Evolutionary conservation across 2,797 vertebrate species (phyloP), one percentile per base, ranked within the genome.

Genomic region (Agapornis canus): DNA sequence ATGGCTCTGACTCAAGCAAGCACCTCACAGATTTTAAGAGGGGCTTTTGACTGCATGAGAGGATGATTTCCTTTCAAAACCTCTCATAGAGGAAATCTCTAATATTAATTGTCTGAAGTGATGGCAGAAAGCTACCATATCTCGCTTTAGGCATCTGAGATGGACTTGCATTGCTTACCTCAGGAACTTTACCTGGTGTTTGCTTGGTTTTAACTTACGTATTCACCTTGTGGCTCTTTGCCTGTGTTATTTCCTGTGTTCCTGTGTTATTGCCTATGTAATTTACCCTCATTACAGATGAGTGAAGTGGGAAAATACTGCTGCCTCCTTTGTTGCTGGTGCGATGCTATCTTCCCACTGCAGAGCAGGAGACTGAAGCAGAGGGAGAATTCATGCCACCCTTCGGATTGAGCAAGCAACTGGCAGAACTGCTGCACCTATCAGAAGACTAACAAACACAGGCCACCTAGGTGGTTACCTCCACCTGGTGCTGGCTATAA

Each of bases 31-130:
- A 61, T 43, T 92, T 89, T 64, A 68, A 78, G 29, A 78, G 47
- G 23, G 26, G 40, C 10, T 86, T 87, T 89, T 35, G 32, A 70
- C 32, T 45, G 21, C n/a, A 23, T 11, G 35, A 52, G 17, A 78
- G 61, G 22, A 70, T 29, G 57, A 47, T 32, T 91, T 72, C 45
- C 37, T 61, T 86, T 61, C 39, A 76, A 54, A 91, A 90, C 59
- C 42, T 31, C 83, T 40, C 70, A 82, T 8, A 20, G 27, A 29
- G 18, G n/a, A 63, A 70, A 73, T 14, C 7, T 63, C 48, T 40
- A 4, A 52, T 26, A 83, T 35, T 27, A 75, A 35, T 51, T 65
- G 18, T 31, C 39, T 76, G 6, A 51, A 72, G 11, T 51, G 9
- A 49, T 5, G 5, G 9, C 31, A 86, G 63, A 63, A 72, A 94